Conservation (phyloP, 2,113 vertebrate species). For the Kobus ellipsiprymnus region DNA sequence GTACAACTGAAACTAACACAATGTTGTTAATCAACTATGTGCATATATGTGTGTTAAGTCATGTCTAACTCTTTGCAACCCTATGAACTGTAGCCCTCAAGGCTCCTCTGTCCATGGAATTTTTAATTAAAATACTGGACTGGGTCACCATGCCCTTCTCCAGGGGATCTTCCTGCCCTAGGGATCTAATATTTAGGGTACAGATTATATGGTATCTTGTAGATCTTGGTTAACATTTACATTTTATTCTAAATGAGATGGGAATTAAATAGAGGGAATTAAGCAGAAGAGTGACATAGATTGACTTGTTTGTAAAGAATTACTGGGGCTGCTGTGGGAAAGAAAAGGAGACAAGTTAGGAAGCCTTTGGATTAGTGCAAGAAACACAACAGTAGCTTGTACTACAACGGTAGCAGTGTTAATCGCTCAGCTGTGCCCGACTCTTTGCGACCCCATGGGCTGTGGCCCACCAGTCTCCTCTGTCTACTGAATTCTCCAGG, state of each 20-base stretch:
- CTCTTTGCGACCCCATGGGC: background rate
- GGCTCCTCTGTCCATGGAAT: background rate
- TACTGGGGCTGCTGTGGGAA: background rate
- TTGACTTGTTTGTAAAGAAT: background rate
- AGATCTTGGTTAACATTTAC: background rate
- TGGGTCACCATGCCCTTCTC: background rate
- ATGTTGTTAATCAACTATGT: background rate
- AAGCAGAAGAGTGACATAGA: background rate
- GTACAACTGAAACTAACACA: background rate
- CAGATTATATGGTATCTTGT: background rate
- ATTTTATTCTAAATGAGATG: background rate
- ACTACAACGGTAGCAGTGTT: background rate
- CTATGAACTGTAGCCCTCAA: background rate
- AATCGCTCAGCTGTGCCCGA: fast-evolving
- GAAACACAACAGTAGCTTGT: background rate
- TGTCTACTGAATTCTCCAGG: background rate
- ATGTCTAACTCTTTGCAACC: background rate
- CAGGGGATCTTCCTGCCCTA: background rate
- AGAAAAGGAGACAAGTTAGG: background rate
- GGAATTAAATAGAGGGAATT: background rate
- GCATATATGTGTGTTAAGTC: background rate
- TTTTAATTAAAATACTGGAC: background rate
- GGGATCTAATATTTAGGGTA: background rate
- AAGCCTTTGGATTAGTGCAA: background rate
- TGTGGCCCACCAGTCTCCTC: background rate